Percentiles rank a stretch among this genome's conserved stretches.
phyloP scores from a whole-genome alignment of 2,797 vertebrate species.

The Acanthurus leucopareius region DNA sequence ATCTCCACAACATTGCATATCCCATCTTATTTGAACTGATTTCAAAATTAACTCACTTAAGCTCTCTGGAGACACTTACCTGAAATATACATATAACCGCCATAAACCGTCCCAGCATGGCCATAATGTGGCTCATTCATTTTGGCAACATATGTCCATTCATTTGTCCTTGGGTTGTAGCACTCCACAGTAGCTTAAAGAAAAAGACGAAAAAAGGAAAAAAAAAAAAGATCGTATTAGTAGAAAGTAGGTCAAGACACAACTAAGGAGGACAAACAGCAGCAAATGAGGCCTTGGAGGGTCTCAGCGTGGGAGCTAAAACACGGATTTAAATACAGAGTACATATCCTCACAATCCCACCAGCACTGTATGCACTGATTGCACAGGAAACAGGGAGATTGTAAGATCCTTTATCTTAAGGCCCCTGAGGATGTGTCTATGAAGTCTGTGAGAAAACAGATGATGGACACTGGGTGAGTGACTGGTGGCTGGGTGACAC shows the following conservation, averaged over 20 bases:
- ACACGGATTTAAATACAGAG: conserved; percentile 76
- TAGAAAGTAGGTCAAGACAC: conserved; percentile 80
- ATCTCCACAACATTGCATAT: not conserved
- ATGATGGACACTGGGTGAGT: conserved; percentile 17
- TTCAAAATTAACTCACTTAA: not conserved
- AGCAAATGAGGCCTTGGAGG: conserved; percentile 82
- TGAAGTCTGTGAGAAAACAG: conserved; percentile 33
- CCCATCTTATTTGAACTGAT: not conserved
- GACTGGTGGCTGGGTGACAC: conserved; percentile 14
- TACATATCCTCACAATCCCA: conserved; percentile 55
- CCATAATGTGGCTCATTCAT: conserved; percentile 99
- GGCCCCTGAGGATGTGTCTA: conserved; percentile 29
- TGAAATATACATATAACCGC: conserved; percentile 99
- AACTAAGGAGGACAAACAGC: conserved; percentile 82
- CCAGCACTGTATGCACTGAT: conserved; percentile 44
- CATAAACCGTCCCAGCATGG: conserved; percentile 97
- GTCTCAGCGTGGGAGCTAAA: conserved; percentile 77
- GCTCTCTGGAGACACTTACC: conserved; percentile 82
- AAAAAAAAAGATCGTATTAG: conserved; percentile 59
- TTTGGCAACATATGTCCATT: conserved; percentile 98
- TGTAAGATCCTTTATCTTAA: conserved; percentile 52
- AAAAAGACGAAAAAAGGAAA: conserved; percentile 28
- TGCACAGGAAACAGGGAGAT: conserved; percentile 66
- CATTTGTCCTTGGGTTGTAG: conserved; percentile 98
- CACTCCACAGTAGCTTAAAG: conserved; percentile 96